These are phyloP conservation scores for Lamellibrachia satsuma DNA, from an alignment of 2,888 invertebrate species.

Conservation along the genomic window DNA sequence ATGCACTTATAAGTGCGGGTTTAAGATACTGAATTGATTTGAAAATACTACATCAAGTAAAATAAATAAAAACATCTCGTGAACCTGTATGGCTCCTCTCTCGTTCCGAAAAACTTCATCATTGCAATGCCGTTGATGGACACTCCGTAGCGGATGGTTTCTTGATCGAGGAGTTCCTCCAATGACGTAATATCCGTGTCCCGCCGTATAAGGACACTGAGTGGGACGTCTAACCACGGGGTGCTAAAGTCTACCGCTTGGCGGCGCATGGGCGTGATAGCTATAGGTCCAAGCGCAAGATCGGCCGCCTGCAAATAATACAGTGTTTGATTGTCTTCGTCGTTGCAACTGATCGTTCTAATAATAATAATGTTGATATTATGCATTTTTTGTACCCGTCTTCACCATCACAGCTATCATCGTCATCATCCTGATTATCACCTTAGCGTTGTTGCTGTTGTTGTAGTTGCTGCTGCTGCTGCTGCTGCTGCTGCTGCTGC, in stretches of 20 bases:
- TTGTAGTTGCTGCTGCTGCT: too few species aligned
- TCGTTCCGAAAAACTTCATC: neutral
- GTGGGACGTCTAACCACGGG: neutral
- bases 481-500: too few species aligned
- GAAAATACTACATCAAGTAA: too few species aligned
- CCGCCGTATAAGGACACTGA: neutral
- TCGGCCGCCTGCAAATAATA: neutral
- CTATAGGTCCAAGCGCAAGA: neutral
- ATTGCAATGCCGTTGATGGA: neutral
- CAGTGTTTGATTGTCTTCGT: neutral
- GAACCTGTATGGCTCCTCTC: neutral
- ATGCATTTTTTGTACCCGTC: neutral
- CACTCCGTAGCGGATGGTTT: neutral
- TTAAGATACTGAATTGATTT: too few species aligned
- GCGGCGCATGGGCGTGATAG: neutral
- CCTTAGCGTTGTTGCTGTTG: neutral
- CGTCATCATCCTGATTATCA: neutral
- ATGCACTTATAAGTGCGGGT: too few species aligned
- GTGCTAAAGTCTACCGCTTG: neutral
- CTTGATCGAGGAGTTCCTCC: constrained; percentile 4
- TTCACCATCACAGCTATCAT: neutral
- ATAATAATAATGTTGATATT: neutral
- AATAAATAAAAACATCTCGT: neutral
- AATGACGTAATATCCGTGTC: neutral
- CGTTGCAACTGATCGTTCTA: neutral